These are phyloP conservation scores for Macrostomum lignano DNA, from an alignment of 1,140 invertebrate genomes.

Conservation along the genomic window DNA sequence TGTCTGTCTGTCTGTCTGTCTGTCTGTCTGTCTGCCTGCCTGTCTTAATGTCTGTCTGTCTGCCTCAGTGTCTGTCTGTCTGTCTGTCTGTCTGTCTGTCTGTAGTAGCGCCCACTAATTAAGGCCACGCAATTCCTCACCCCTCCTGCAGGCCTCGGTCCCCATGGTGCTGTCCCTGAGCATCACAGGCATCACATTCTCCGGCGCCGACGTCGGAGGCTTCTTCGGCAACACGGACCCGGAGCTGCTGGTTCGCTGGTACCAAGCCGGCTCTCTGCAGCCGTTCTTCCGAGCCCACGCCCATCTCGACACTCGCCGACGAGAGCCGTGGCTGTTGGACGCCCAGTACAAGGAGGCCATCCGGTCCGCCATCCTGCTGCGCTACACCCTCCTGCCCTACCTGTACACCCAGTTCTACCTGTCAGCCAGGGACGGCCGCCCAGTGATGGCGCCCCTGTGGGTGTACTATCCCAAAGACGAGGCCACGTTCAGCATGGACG, in stretches of 20 bases:
- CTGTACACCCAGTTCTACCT: slow-evolving; percentile 84
- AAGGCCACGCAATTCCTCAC: background rate
- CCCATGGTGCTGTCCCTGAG: slow-evolving; percentile 75
- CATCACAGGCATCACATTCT: slow-evolving; percentile 66
- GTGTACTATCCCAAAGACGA: slow-evolving; percentile 55
- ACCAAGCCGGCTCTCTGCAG: slow-evolving; percentile 55
- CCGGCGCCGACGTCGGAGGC: slow-evolving; percentile 83
- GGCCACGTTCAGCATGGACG: slow-evolving; percentile 48
- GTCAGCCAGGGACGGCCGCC: slow-evolving; percentile 42
- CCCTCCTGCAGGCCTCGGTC: slow-evolving; percentile 30
- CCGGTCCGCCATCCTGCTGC: slow-evolving; percentile 41
- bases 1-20: no score
- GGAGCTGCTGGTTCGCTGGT: slow-evolving; percentile 67
- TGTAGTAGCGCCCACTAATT: background rate
- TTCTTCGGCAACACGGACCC: slow-evolving; percentile 84
- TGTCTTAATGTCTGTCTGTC: no score
- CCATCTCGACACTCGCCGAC: slow-evolving; percentile 66
- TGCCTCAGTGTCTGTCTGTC: no score
- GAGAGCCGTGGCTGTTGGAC: slow-evolving; percentile 78
- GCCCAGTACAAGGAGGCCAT: slow-evolving; percentile 44
- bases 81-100: no score
- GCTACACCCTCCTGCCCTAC: slow-evolving; percentile 62
- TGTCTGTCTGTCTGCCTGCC: no score
- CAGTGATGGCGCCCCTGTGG: slow-evolving; percentile 66
- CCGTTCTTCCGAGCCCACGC: slow-evolving; percentile 51